Evolutionary conservation across 2,797 vertebrate genomes (phyloP).

Genomic region (Crenichthys baileyi): DNA sequence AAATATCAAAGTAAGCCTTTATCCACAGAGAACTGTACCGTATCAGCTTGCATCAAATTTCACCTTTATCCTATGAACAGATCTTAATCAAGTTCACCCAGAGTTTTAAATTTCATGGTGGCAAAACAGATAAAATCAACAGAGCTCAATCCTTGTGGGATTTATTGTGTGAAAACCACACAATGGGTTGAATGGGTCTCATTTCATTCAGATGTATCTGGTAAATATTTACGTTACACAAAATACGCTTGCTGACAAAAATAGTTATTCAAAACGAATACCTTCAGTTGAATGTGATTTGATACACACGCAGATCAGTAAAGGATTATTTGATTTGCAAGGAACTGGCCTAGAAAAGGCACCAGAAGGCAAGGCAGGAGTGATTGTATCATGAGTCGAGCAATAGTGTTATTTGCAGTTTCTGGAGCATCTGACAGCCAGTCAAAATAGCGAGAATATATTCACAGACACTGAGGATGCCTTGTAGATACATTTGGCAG

Average conservation of each 20-base stretch:
- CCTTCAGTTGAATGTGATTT: neutral
- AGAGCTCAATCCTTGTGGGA: too few relatives aligned
- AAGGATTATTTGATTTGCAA: neutral
- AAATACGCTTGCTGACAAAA: neutral
- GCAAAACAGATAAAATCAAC: neutral
- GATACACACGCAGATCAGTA: neutral
- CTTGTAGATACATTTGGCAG: too few relatives aligned
- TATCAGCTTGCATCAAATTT: neutral
- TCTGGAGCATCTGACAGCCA: neutral
- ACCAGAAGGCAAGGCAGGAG: neutral
- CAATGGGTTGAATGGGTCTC: neutral
- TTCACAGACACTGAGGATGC: neutral
- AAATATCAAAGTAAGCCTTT: neutral
- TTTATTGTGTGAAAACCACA: neutral
- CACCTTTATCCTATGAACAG: neutral
- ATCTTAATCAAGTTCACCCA: neutral
- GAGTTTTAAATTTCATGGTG: neutral
- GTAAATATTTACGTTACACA: neutral
- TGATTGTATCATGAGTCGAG: neutral
- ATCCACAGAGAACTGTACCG: neutral
- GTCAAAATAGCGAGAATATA: neutral
- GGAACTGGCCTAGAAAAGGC: neutral
- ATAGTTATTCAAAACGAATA: neutral
- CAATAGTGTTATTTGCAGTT: neutral
- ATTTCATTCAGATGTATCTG: neutral